Base-by-base conservation (phyloP, 2,888 invertebrate genomes). In the Tuta absoluta region DNA sequence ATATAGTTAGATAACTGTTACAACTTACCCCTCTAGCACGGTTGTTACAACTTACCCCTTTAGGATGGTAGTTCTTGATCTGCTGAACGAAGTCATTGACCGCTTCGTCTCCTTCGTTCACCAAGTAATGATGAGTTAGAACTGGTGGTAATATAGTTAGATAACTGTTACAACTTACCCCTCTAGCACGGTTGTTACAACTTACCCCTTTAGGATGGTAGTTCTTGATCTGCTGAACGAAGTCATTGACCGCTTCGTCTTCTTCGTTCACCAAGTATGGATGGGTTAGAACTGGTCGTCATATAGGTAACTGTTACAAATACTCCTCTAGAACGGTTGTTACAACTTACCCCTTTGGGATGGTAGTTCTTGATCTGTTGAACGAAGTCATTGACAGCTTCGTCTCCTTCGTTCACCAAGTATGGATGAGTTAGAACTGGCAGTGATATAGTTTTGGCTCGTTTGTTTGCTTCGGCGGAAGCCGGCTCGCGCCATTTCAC, bases 401-500 rank as follows among this genome's bases (percentile, higher is more conserved):
- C 80, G 51, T 74, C 91, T 67, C 72, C 80, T 71, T 75, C 85
- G 69, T 86, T 88, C 64, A 76, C 85, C 66, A 93, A 94, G 76
- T 94, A 89, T 63, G 95, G 96, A 89, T 96, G 96, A 17, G 94
- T 80, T 10, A 93, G 92, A 8, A 94, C 87, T 5, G 93, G 93
- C 5, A 93, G 82, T 19, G 93, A 82, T 0, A 95, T 87, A 49
- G 93, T 93, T 87, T 99, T 99, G 12, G 96, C 95, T 68, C 98
- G 93, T 71, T 95, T 95, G 74, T 98, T 96, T 68, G 97, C 98
- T 79, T 98, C 99, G 0, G 94, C 92, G 0, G 98, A 98, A 0
- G 99, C 97, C 0, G 95, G 93, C 56, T 98, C 98, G 67, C 99
- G 93, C 69, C 98, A 97, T 69, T 94, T 93, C 0, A 97, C 78